A percentile compares a stretch with the other conserved stretches of the same genome.
Conservation (phyloP, 2,113 vertebrate genomes). For the Mastomys natalensis region DNA sequence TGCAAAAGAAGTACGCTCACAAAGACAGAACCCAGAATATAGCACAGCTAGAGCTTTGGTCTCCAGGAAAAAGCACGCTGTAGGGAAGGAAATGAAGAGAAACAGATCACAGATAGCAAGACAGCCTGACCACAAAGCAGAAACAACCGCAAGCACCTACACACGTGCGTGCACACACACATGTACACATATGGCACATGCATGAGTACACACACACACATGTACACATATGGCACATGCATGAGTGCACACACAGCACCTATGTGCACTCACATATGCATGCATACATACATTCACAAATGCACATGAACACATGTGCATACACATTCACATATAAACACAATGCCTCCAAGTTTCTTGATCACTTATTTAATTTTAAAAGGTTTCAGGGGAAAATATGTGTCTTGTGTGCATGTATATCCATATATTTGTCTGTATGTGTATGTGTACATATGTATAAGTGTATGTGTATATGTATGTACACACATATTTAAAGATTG, state of each 20-base stretch:
- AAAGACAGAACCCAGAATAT: not conserved
- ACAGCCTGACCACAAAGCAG: not conserved
- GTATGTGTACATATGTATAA: accelerated
- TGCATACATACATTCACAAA: not conserved
- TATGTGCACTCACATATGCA: not conserved
- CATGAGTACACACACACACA: too few species aligned
- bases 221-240: not conserved
- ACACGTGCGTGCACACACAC: not conserved
- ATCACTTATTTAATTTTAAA: not conserved
- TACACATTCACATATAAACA: not conserved
- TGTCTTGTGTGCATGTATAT: not conserved
- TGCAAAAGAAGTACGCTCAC: not conserved
- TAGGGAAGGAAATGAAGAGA: not conserved
- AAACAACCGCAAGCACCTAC: not conserved
- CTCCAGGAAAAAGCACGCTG: not conserved
- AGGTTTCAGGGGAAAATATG: not conserved
- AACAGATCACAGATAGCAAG: not conserved
- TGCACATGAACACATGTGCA: not conserved
- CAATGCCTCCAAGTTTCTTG: not conserved
- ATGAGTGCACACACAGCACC: not conserved
- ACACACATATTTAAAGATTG: constrained; percentile 20
- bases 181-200: too few species aligned
- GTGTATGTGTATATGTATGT: too few species aligned
- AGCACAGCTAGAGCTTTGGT: not conserved
- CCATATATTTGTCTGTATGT: not conserved